Evolutionary conservation across 2,113 vertebrate genomes (phyloP).

Genomic region (Vicugna pacos): DNA sequence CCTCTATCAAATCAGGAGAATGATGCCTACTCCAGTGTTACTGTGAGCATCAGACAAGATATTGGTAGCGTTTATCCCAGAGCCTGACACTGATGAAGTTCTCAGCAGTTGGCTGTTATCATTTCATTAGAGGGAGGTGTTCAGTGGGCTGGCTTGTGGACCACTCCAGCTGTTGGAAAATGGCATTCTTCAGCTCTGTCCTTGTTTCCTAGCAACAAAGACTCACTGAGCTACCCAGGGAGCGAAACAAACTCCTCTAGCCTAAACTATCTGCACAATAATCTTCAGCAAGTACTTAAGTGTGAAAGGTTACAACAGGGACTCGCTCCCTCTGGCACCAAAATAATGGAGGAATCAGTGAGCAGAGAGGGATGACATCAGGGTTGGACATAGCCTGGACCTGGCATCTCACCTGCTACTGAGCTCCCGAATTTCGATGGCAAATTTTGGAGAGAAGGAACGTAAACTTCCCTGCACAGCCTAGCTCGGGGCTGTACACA

Average conservation of each 20-base stretch:
- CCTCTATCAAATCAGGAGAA: no score
- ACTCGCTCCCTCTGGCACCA: neutral
- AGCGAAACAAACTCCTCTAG: neutral
- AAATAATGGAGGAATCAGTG: neutral
- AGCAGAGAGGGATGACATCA: neutral
- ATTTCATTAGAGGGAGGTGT: neutral
- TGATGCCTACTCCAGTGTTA: neutral
- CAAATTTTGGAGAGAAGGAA: neutral
- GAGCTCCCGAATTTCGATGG: neutral
- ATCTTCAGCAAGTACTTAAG: neutral
- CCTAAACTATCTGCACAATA: neutral
- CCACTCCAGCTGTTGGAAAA: neutral
- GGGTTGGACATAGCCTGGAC: neutral
- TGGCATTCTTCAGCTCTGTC: neutral
- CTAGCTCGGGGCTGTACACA: neutral
- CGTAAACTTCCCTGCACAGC: neutral
- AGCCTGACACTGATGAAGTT: neutral
- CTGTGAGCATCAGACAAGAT: neutral
- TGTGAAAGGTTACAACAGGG: neutral
- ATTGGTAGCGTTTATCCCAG: neutral
- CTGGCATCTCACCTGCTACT: neutral
- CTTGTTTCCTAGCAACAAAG: neutral
- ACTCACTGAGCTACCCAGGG: neutral
- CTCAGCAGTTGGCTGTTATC: neutral
- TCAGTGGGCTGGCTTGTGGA: neutral